A percentile compares a stretch with the other conserved stretches of the same genome.
Evolutionary conservation across 2,888 invertebrate species (phyloP).

Genomic region (Octonoba sinensis): DNA sequence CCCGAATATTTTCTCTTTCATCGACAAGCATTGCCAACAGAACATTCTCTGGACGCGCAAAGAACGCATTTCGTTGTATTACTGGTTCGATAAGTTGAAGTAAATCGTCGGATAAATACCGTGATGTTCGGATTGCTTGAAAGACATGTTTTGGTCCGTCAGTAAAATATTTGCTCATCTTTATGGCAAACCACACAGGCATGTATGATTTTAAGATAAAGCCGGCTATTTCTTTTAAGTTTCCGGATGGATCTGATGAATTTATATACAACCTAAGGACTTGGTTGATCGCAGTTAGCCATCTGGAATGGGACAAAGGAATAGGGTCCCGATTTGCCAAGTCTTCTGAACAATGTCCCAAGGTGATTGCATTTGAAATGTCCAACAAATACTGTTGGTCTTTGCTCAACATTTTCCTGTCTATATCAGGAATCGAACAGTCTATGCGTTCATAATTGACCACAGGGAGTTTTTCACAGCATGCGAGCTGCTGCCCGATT

Average conservation of each 20-base stretch:
- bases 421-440: no score
- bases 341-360: slow-evolving; percentile 1
- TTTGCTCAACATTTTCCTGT: no score
- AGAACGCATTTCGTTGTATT: background rate
- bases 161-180: background rate
- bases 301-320: no score
- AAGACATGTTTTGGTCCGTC: background rate
- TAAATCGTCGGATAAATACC: background rate
- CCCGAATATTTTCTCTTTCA: background rate
- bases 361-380: background rate
- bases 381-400: background rate
- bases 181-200: background rate
- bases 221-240: no score
- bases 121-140: background rate
- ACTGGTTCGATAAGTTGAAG: background rate
- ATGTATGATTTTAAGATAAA: no score
- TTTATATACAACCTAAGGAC: no score
- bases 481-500: background rate
- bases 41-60: no score
- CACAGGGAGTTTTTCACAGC: no score
- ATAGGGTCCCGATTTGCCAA: background rate
- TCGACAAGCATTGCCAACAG: background rate
- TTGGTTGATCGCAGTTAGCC: no score
- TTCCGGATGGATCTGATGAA: no score
- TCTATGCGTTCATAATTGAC: no score